A percentile compares a stretch with the other conserved stretches of the same genome.
Evolutionary conservation across 2,797 vertebrate species (phyloP).

Genomic region (Brotula barbata): DNA sequence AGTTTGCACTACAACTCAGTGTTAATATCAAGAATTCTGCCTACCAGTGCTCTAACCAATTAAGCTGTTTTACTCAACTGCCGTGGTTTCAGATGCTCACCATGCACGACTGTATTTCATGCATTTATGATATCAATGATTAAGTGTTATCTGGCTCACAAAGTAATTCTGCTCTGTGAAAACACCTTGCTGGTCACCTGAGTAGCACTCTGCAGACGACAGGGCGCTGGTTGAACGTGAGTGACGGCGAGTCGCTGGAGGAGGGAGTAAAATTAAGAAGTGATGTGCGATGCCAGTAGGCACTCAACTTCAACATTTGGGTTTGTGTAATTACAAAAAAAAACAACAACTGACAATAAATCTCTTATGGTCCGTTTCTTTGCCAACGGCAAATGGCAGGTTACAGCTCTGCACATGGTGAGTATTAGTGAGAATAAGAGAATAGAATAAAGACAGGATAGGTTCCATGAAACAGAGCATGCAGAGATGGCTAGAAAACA

Average conservation of each 20-base stretch:
- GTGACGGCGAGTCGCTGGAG: slow-evolving; percentile 88
- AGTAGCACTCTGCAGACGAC: slow-evolving; percentile 89
- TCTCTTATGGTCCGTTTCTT: too few relatives aligned
- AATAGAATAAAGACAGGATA: background rate
- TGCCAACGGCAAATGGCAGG: too few relatives aligned
- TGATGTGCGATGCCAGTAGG: slow-evolving; percentile 3
- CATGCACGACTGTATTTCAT: too few relatives aligned
- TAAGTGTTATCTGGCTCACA: slow-evolving; percentile 10
- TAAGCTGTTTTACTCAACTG: too few relatives aligned
- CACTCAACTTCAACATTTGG: background rate
- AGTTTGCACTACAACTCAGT: too few relatives aligned
- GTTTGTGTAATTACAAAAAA: too few relatives aligned
- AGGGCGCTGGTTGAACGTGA: slow-evolving; percentile 95
- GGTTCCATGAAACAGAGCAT: background rate
- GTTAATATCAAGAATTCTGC: too few relatives aligned
- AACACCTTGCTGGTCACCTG: slow-evolving; percentile 84
- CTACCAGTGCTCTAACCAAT: too few relatives aligned
- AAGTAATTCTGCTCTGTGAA: background rate
- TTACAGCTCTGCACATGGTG: too few relatives aligned
- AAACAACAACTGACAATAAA: too few relatives aligned
- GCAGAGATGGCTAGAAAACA: background rate
- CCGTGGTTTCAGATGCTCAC: too few relatives aligned
- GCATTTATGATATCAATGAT: too few relatives aligned
- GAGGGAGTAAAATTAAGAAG: slow-evolving; percentile 79
- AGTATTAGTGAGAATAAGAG: background rate